phyloP scores from a whole-genome alignment of 92 coral and sea anemone genomes.

The Meandrina meandrites region DNA sequence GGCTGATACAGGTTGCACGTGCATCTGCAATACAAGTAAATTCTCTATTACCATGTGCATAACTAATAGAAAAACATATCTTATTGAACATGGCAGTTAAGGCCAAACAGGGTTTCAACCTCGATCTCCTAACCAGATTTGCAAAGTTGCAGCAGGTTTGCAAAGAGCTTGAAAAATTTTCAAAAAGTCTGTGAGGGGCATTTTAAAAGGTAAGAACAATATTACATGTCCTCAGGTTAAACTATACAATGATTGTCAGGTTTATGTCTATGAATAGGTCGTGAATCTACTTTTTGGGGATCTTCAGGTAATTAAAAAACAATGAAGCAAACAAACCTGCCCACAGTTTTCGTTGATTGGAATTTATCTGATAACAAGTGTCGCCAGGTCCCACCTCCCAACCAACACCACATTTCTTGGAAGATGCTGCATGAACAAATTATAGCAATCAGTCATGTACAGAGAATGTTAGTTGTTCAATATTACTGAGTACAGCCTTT shows the following conservation, averaged over 20 bases:
- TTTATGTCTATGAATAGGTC: neutral
- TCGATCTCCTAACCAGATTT: neutral
- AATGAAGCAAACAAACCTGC: constrained; percentile 60
- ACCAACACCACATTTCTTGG: constrained; percentile 79
- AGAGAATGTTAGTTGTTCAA: neutral
- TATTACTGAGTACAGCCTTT: neutral
- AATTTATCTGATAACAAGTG: constrained; percentile 90
- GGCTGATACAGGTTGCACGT: constrained; percentile 83
- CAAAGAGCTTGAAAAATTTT: neutral
- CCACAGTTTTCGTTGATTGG: constrained; percentile 77
- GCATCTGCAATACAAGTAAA: constrained; percentile 65
- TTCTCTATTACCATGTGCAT: neutral
- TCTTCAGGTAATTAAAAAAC: too few species aligned
- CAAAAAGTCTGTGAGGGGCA: neutral
- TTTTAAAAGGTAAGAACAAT: neutral
- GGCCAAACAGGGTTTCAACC: neutral
- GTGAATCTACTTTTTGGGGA: neutral
- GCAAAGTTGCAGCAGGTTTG: neutral
- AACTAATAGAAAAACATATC: neutral
- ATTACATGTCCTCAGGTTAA: neutral
- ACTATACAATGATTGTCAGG: neutral
- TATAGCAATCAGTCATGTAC: neutral
- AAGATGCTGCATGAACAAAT: constrained; percentile 24
- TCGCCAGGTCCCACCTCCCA: constrained; percentile 93
- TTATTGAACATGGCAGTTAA: neutral